Conservation (phyloP, 2,797 vertebrate species). For the Sciurus vulgaris region DNA sequence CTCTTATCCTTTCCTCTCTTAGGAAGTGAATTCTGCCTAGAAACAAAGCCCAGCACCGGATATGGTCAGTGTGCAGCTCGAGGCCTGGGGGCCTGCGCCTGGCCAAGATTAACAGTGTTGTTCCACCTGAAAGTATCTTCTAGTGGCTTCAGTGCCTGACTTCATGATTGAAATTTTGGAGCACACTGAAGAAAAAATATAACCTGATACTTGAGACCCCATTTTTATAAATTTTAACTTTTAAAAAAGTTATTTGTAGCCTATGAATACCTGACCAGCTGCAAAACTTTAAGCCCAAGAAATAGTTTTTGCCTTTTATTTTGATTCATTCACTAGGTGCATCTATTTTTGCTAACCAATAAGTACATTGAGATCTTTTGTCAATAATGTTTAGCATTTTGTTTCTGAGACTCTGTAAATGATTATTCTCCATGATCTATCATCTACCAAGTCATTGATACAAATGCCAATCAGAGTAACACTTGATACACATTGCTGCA, state of each 20-base stretch:
- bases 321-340: background rate
- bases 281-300: constrained; percentile 44
- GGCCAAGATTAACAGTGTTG: constrained; percentile 67
- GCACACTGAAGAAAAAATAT: constrained; percentile 59
- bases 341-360: background rate
- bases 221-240: constrained; percentile 56
- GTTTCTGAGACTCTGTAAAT: background rate
- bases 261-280: background rate
- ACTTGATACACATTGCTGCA: background rate
- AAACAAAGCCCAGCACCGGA: constrained; percentile 60
- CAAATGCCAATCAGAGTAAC: background rate
- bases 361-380: background rate
- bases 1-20: constrained; percentile 49
- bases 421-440: background rate
- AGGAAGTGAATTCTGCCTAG: constrained; percentile 75
- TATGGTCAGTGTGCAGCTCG: background rate
- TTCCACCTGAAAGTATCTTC: constrained; percentile 62
- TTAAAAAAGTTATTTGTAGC: constrained; percentile 13
- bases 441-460: background rate
- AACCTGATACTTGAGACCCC: background rate
- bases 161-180: constrained; percentile 65
- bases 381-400: constrained; percentile 42
- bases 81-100: background rate
- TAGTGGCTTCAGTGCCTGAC: constrained; percentile 64
- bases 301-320: constrained; percentile 33